These are phyloP conservation scores for Drosophila buzzatii DNA, from an alignment of 2,888 invertebrate species.

Conservation along the genomic window DNA sequence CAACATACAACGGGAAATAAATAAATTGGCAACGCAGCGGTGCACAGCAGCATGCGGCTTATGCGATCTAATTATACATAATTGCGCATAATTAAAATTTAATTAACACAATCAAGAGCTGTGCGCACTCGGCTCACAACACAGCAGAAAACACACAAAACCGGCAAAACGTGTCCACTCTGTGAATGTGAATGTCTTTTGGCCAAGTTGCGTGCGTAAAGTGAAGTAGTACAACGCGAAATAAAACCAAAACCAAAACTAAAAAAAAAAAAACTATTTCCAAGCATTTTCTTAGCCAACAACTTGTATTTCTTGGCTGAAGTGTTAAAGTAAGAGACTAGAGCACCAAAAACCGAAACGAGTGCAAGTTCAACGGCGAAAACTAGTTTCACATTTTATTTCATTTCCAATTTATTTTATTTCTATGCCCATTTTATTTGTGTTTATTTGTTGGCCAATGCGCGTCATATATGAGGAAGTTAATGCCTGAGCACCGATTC, in stretches of 20 bases:
- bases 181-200: slow-evolving; percentile 44
- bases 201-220: slow-evolving; percentile 63
- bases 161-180: slow-evolving; percentile 76
- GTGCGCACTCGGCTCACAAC: slow-evolving; percentile 36
- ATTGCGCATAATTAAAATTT: slow-evolving; percentile 75
- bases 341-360: slow-evolving; percentile 56
- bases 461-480: slow-evolving; percentile 68
- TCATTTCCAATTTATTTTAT: slow-evolving; percentile 31
- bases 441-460: slow-evolving; percentile 34
- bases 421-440: slow-evolving; percentile 14
- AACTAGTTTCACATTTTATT: slow-evolving; percentile 68
- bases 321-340: slow-evolving; percentile 50
- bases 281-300: slow-evolving; percentile 40
- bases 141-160: slow-evolving; percentile 34
- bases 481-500: slow-evolving; percentile 60
- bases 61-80: slow-evolving; percentile 69
- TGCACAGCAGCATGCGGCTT: slow-evolving; percentile 55
- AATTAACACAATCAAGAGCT: slow-evolving; percentile 77
- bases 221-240: slow-evolving; percentile 42
- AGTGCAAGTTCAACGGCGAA: slow-evolving; percentile 77
- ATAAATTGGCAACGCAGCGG: slow-evolving; percentile 58
- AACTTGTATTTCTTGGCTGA: slow-evolving; percentile 65
- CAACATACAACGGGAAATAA: slow-evolving; percentile 35
- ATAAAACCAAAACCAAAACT: slow-evolving; percentile 5
- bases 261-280: slow-evolving; percentile 24